phyloP scores from a whole-genome alignment of 2,797 vertebrate species.

The Cryptoblepharus egeriae region DNA sequence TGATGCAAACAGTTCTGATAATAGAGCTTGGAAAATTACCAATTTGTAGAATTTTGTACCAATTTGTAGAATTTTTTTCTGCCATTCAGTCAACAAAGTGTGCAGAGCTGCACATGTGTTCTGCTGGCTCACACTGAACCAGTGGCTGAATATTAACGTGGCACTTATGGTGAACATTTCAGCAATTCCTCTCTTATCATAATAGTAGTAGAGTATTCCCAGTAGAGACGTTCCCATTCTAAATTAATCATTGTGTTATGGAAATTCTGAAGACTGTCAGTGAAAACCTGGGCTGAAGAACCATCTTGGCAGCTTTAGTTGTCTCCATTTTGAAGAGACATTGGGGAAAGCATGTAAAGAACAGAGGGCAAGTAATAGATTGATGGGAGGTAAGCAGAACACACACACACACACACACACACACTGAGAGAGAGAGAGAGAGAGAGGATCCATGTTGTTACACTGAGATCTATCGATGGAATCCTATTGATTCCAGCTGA shows the following conservation, averaged over 20 bases:
- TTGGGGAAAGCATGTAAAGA: conserved; percentile 6
- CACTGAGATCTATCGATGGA: not conserved
- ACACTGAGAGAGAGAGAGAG: not conserved
- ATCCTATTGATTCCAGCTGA: not conserved
- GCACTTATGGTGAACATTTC: conserved; percentile 2
- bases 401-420: no score
- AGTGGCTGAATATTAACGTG: not conserved
- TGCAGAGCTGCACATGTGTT: not conserved
- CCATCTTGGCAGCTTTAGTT: conserved; percentile 48
- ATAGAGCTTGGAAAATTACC: not conserved
- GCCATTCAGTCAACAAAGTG: not conserved
- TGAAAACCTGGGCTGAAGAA: not conserved
- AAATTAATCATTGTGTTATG: not conserved
- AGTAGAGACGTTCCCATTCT: not conserved
- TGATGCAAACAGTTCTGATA: not conserved
- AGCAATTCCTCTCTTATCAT: accelerated
- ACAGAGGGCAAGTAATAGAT: conserved; percentile 28
- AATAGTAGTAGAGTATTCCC: not conserved
- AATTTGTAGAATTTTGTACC: not conserved
- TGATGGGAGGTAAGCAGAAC: conserved; percentile 30
- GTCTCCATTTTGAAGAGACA: conserved; percentile 53
- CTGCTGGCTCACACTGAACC: not conserved
- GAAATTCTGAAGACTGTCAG: conserved; percentile 47
- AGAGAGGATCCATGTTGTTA: not conserved
- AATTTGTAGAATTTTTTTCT: not conserved